phyloP scores from a whole-genome alignment of 2,113 vertebrate genomes.

The Empidonax alnorum region DNA sequence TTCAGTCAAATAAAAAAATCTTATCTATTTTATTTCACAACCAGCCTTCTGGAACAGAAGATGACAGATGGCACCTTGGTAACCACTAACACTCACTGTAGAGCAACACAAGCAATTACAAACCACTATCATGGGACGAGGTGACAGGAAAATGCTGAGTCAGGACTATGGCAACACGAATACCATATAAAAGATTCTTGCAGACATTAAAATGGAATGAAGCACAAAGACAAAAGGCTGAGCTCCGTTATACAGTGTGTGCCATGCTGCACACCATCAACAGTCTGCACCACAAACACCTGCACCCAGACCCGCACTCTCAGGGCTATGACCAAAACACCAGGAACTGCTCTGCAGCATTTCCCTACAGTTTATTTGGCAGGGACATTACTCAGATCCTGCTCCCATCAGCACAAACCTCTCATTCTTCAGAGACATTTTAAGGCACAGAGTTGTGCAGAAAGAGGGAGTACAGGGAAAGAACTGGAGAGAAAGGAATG shows the following conservation, averaged over 20 bases:
- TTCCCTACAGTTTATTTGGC: fast-evolving
- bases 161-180: background rate
- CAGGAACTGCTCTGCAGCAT: background rate
- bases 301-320: background rate
- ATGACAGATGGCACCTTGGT: background rate
- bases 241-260: fast-evolving
- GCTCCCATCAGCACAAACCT: background rate
- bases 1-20: background rate
- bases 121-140: fast-evolving
- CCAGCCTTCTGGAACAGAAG: background rate
- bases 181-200: background rate
- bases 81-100: background rate
- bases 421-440: background rate
- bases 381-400: background rate
- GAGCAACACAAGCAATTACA: background rate
- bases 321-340: fast-evolving
- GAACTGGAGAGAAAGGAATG: background rate
- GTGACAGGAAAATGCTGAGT: background rate
- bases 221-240: background rate
- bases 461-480: background rate
- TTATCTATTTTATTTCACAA: background rate
- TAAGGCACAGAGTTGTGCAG: background rate
- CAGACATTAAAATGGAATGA: background rate
- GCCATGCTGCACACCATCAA: fast-evolving
- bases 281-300: background rate